phyloP scores from a whole-genome alignment of 2,888 invertebrate genomes.

The Latrodectus hesperus region DNA sequence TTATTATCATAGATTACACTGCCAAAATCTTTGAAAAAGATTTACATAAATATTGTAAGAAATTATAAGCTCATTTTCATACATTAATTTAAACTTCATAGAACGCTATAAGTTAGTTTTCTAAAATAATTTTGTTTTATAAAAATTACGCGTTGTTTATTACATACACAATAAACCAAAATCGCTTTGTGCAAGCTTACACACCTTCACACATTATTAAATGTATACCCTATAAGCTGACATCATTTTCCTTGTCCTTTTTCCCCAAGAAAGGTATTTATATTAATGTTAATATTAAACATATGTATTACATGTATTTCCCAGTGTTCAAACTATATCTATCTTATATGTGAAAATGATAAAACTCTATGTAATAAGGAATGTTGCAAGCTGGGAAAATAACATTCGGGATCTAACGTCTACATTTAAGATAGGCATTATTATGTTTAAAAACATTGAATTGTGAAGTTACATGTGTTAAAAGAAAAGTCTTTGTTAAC shows the following conservation, averaged over 20 bases:
- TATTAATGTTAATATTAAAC: not conserved
- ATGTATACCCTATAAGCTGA: not conserved
- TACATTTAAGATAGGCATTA: constrained; percentile 45
- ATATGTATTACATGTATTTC: not conserved
- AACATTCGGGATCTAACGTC: constrained; percentile 51
- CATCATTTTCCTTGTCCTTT: not conserved
- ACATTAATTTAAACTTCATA: no score
- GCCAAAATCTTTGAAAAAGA: no score
- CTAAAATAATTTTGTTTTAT: no score
- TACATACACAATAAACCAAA: no score
- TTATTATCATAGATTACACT: no score
- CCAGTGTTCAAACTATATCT: constrained; percentile 15
- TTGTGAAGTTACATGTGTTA: constrained; percentile 57
- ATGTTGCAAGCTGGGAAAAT: constrained; percentile 64
- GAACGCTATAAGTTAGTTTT: no score
- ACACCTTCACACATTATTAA: not conserved
- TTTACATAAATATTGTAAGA: no score
- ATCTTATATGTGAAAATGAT: constrained; percentile 49
- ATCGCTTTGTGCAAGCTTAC: not conserved
- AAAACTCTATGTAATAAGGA: constrained; percentile 59
- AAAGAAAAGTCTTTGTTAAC: constrained; percentile 63
- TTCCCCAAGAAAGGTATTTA: not conserved
- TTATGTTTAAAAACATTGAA: constrained; percentile 53
- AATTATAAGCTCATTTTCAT: no score
- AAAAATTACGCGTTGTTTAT: no score